These are phyloP conservation scores for Esox lucius DNA, from an alignment of 2,797 vertebrate species.

Conservation along the genomic window DNA sequence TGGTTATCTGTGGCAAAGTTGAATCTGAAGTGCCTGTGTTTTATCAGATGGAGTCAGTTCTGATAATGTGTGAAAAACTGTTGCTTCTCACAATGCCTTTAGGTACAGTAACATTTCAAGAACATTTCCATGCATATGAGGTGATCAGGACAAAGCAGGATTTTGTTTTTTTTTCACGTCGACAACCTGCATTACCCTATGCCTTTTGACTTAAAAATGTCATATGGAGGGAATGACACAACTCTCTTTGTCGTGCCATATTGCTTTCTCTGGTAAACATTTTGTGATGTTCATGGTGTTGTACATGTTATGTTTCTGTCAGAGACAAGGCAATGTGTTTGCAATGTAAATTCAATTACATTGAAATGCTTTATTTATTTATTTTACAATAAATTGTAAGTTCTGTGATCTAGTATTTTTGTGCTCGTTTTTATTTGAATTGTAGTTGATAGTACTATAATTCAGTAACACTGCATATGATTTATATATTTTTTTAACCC, in stretches of 20 bases:
- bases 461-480: too few relatives aligned
- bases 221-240: conserved; percentile 35
- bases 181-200: conserved; percentile 30
- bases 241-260: conserved; percentile 30
- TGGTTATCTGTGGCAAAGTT: neutral
- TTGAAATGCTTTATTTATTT: too few relatives aligned
- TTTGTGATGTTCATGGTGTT: neutral
- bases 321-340: too few relatives aligned
- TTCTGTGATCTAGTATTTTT: too few relatives aligned
- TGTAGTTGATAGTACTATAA: too few relatives aligned
- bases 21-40: too few relatives aligned
- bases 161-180: conserved; percentile 29
- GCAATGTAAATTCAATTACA: too few relatives aligned
- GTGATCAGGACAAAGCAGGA: conserved; percentile 25
- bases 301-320: too few relatives aligned
- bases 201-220: conserved; percentile 40
- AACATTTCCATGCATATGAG: conserved; percentile 44
- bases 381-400: too few relatives aligned
- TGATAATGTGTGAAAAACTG: conserved; percentile 11
- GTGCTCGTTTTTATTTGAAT: too few relatives aligned
- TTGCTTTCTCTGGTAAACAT: conserved; percentile 36
- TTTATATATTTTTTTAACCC: too few relatives aligned
- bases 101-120: conserved; percentile 31
- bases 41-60: too few relatives aligned
- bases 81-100: conserved; percentile 34